A percentile compares a stretch with the other conserved stretches of the same genome.
Evolutionary conservation across 2,797 vertebrate species (phyloP).

Genomic region (Dermochelys coriacea): DNA sequence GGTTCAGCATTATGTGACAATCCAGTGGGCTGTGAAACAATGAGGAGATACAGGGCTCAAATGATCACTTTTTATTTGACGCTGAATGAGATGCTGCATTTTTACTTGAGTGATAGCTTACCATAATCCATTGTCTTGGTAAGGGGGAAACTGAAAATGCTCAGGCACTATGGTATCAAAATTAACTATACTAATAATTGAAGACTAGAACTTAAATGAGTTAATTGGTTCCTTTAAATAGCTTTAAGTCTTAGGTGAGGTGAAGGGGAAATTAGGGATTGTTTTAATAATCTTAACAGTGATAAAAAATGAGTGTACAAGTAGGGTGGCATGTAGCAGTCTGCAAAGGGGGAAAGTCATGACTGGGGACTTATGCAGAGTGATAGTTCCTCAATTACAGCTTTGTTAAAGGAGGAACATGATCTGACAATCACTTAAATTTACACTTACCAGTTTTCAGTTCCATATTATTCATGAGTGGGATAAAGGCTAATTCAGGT

Average conservation of each 20-base stretch:
- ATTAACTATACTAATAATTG: background rate
- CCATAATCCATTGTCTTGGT: too few relatives aligned
- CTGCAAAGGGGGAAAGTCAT: background rate
- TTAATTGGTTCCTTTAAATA: background rate
- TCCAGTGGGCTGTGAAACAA: background rate
- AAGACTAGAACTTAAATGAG: background rate
- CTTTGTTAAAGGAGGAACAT: background rate
- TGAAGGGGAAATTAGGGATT: background rate
- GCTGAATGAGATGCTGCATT: background rate
- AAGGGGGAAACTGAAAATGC: background rate
- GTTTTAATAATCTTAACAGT: background rate
- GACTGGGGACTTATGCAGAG: background rate
- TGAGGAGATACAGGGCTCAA: background rate
- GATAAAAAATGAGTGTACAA: background rate
- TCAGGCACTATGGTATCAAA: background rate
- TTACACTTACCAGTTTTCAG: background rate
- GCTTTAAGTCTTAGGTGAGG: background rate
- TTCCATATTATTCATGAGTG: background rate
- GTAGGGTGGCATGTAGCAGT: fast-evolving
- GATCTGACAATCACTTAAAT: background rate
- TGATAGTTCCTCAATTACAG: background rate
- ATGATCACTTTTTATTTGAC: background rate
- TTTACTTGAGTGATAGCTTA: background rate
- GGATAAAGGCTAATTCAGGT: background rate
- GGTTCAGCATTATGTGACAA: background rate